A percentile compares a stretch with the other conserved stretches of the same genome.
These are phyloP conservation scores for Eulimnadia texana DNA, from an alignment of 1,140 invertebrate genomes.

Conservation along the genomic window DNA sequence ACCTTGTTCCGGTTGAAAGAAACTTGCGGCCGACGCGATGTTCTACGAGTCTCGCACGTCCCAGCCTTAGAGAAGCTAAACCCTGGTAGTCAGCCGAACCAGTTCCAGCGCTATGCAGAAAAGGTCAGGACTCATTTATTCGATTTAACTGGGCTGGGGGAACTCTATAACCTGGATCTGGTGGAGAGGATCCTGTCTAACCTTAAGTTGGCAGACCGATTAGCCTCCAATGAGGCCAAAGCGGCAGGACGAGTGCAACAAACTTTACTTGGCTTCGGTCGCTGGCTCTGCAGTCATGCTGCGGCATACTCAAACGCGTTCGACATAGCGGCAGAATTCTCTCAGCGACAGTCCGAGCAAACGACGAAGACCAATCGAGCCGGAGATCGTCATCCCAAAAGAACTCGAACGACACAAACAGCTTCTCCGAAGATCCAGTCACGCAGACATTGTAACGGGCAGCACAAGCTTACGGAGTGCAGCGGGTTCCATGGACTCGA, in stretches of 20 bases:
- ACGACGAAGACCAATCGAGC: too few species aligned
- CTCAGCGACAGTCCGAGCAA: too few species aligned
- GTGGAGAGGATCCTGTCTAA: background rate
- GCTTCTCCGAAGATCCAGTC: too few species aligned
- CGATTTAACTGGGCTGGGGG: slow-evolving; percentile 4
- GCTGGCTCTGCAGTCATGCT: slow-evolving; percentile 3
- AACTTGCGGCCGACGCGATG: background rate
- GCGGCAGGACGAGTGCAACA: background rate
- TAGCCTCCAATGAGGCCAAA: background rate
- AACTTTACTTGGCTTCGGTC: background rate
- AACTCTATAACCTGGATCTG: background rate
- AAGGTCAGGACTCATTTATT: slow-evolving; percentile 1
- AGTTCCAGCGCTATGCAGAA: background rate
- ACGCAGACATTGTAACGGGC: background rate
- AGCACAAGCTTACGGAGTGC: background rate
- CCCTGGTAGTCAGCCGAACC: background rate
- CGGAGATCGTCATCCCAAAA: too few species aligned
- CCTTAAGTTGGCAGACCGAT: slow-evolving; percentile 3
- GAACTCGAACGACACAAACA: too few species aligned
- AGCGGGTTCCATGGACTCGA: background rate
- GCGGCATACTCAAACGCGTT: slow-evolving; percentile 10
- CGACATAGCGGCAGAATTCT: slow-evolving; percentile 2
- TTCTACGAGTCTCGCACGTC: background rate
- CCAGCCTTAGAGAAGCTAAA: background rate
- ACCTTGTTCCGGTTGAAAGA: background rate